These are phyloP conservation scores for Sebastes paucispinis DNA, from an alignment of 2,797 vertebrate genomes.

Conservation along the genomic window DNA sequence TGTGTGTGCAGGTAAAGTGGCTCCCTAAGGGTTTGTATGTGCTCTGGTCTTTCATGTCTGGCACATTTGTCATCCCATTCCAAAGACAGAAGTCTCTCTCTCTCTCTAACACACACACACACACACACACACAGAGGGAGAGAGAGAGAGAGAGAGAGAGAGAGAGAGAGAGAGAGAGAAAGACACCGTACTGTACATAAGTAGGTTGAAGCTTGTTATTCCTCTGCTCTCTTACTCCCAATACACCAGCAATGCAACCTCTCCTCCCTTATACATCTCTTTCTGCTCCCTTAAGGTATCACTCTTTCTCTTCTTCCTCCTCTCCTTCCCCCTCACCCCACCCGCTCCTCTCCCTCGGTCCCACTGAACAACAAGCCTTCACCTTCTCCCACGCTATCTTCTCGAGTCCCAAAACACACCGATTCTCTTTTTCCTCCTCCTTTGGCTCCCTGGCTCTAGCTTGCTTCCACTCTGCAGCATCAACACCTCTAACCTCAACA, in stretches of 20 bases:
- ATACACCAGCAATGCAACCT: conserved; percentile 60
- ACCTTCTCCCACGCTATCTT: conserved; percentile 70
- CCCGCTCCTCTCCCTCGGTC: conserved; percentile 56
- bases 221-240: conserved; percentile 65
- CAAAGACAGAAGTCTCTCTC: conserved; percentile 47
- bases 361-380: conserved; percentile 74
- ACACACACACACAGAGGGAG: neutral
- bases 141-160: too few species aligned
- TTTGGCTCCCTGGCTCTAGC: conserved; percentile 36
- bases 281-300: conserved; percentile 59
- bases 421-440: conserved; percentile 44
- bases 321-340: conserved; percentile 1
- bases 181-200: conserved; percentile 51
- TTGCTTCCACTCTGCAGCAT: conserved; percentile 49
- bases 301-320: conserved; percentile 29
- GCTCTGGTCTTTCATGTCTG: conserved; percentile 74
- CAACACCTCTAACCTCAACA: conserved; percentile 57
- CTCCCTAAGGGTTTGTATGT: conserved; percentile 60
- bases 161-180: neutral
- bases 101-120: neutral
- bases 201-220: conserved; percentile 72
- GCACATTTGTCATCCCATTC: conserved; percentile 74
- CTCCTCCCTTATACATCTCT: conserved; percentile 53
- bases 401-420: conserved; percentile 58
- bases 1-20: conserved; percentile 47